phyloP scores from a whole-genome alignment of 2,888 invertebrate species.

The Quadroppia sp. region DNA sequence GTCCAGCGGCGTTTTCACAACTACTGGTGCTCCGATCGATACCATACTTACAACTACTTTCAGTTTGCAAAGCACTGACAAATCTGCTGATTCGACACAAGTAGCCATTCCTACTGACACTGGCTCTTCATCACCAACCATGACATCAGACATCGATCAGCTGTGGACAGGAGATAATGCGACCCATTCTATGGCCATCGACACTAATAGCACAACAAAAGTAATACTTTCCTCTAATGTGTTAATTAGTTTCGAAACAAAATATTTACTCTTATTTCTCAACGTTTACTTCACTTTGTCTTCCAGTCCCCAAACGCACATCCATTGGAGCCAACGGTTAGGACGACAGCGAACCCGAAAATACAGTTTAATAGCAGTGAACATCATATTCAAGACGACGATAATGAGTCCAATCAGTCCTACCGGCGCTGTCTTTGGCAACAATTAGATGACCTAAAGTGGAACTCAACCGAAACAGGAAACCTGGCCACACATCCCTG shows the following conservation, averaged over 20 bases:
- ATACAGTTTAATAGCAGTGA: constrained; percentile 20
- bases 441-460: constrained; percentile 42
- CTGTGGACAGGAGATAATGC: not conserved
- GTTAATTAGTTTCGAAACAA: not conserved
- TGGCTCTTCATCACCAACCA: not conserved
- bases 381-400: constrained; percentile 23
- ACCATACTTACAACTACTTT: not conserved
- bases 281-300: not conserved
- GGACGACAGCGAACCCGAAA: constrained; percentile 20
- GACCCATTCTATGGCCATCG: not conserved
- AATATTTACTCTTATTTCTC: constrained; percentile 19
- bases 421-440: constrained; percentile 42
- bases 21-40: constrained; percentile 23
- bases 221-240: not conserved
- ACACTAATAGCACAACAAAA: not conserved
- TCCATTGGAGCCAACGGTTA: constrained; percentile 10
- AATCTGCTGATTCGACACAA: constrained; percentile 12
- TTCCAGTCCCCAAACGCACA: constrained; percentile 9
- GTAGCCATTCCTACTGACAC: not conserved
- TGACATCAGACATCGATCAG: not conserved
- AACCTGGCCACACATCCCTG: constrained; percentile 47
- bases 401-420: constrained; percentile 36
- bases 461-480: constrained; percentile 48
- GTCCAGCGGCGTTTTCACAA: constrained; percentile 19
- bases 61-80: not conserved